Percentiles rank a stretch among this genome's conserved stretches.
These are phyloP conservation scores for Pterobdella sp. DNA, from an alignment of 2,888 invertebrate genomes.

Conservation along the genomic window DNA sequence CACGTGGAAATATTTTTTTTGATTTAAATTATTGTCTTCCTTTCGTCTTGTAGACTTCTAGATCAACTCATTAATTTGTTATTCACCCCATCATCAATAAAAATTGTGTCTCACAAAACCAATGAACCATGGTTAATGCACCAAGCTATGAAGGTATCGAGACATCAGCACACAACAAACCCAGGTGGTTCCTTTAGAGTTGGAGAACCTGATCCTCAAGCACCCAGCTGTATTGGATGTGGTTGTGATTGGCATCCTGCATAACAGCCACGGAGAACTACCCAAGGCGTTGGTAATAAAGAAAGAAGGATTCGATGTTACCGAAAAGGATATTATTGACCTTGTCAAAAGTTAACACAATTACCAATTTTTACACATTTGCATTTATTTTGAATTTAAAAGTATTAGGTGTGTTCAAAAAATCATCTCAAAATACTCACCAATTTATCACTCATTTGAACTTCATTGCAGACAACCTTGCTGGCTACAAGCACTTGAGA, in stretches of 20 bases:
- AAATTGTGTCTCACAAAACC: too few species aligned
- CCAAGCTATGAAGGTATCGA: too few species aligned
- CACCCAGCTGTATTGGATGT: constrained; percentile 65
- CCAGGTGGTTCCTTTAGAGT: constrained; percentile 76
- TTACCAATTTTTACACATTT: not conserved
- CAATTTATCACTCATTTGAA: too few species aligned
- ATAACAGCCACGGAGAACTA: constrained; percentile 60
- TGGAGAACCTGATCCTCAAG: constrained; percentile 67
- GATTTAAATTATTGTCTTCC: too few species aligned
- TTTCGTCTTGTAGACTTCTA: too few species aligned
- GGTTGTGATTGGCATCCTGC: constrained; percentile 64
- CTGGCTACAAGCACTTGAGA: constrained; percentile 34
- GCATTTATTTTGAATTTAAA: not conserved
- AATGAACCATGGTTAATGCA: too few species aligned
- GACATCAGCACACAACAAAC: too few species aligned
- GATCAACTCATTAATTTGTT: too few species aligned
- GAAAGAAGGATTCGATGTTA: constrained; percentile 51
- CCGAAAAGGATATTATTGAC: constrained; percentile 52
- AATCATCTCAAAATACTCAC: too few species aligned
- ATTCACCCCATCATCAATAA: too few species aligned
- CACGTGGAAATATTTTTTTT: too few species aligned
- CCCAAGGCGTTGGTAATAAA: constrained; percentile 67
- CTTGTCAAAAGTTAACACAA: constrained; percentile 26
- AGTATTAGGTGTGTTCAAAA: too few species aligned
- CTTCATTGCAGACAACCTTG: constrained; percentile 31